Evolutionary conservation across 2,888 invertebrate species (phyloP).

Genomic region (Ophion ventricosus): DNA sequence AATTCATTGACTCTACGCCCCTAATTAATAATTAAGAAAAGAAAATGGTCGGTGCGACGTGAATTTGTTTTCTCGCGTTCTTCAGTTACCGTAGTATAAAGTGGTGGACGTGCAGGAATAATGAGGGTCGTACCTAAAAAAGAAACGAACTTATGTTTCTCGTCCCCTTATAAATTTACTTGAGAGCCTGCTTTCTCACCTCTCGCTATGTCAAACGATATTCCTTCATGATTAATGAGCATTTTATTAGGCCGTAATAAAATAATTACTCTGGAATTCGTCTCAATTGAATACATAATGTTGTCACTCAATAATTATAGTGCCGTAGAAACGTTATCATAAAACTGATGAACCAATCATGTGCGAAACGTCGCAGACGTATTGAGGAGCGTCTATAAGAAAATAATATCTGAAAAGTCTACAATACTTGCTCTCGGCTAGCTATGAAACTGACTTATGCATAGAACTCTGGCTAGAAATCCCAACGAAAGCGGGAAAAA

Average conservation of each 20-base stretch:
- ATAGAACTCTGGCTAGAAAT: too few relatives aligned
- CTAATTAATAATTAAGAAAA: constrained; percentile 65
- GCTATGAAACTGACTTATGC: too few relatives aligned
- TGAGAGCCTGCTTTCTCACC: neutral
- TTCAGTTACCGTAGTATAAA: neutral
- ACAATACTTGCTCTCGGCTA: neutral
- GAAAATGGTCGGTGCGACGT: neutral
- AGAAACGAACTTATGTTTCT: neutral
- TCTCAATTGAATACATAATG: neutral
- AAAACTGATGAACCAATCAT: neutral
- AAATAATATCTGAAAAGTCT: neutral
- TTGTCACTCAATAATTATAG: neutral
- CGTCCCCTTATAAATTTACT: neutral
- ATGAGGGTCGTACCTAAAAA: neutral
- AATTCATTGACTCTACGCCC: constrained; percentile 53
- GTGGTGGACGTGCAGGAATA: neutral
- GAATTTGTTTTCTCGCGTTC: neutral
- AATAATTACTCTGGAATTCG: neutral
- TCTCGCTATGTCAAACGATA: neutral
- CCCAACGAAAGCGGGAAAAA: too few relatives aligned
- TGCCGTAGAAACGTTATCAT: neutral
- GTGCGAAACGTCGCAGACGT: neutral
- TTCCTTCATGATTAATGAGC: neutral
- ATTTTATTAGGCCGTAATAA: neutral
- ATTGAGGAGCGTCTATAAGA: neutral